A percentile compares a stretch with the other conserved stretches of the same genome.
Conservation (phyloP, 2,797 vertebrate species). For the Galaxias olidus region DNA sequence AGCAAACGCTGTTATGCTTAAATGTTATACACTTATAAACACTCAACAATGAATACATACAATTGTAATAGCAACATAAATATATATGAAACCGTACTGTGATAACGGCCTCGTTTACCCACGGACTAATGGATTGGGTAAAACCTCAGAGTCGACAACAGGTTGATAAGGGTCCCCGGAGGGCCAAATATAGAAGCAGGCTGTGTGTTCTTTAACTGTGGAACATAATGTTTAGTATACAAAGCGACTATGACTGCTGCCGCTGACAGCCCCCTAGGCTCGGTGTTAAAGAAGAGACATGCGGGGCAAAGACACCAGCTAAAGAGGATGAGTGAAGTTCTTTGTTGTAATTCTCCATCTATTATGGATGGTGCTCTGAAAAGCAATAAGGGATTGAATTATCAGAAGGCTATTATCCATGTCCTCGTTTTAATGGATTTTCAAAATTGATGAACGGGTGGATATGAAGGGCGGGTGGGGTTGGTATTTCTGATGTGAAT, state of each 20-base stretch:
- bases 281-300: neutral
- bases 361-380: neutral
- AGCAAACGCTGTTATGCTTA: too few relatives aligned
- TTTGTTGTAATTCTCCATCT: neutral
- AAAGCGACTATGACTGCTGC: too few relatives aligned
- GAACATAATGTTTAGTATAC: neutral
- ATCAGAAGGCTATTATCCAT: neutral
- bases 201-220: neutral
- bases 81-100: too few relatives aligned
- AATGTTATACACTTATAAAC: too few relatives aligned
- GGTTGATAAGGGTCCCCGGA: neutral
- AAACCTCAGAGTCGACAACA: conserved; percentile 3
- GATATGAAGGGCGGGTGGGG: too few relatives aligned
- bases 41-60: too few relatives aligned
- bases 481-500: too few relatives aligned
- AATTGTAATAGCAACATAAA: too few relatives aligned
- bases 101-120: too few relatives aligned
- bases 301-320: neutral
- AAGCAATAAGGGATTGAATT: neutral
- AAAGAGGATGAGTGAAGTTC: neutral
- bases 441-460: neutral
- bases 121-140: neutral
- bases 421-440: neutral
- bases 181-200: neutral
- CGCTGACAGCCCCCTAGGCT: too few relatives aligned